Conservation (phyloP, 2,888 invertebrate species). For the Dolichomitus sp. region DNA sequence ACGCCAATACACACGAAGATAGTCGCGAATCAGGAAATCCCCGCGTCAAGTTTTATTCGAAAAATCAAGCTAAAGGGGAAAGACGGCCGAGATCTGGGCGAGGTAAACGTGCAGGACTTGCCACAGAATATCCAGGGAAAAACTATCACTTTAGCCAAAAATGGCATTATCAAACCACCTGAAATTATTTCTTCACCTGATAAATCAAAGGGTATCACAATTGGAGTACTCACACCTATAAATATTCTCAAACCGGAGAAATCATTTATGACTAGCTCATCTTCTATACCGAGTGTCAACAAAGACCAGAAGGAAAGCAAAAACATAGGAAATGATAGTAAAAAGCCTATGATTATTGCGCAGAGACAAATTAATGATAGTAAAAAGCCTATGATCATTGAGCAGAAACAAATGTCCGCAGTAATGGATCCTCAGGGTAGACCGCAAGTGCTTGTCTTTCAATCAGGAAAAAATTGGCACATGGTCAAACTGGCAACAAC, state of each 20-base stretch:
- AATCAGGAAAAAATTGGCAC: slow-evolving; percentile 53
- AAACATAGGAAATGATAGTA: not conserved
- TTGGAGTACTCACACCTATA: slow-evolving; percentile 44
- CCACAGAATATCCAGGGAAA: slow-evolving; percentile 65
- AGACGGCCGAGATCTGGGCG: slow-evolving; percentile 80
- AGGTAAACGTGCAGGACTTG: slow-evolving; percentile 76
- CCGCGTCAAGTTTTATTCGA: slow-evolving; percentile 66
- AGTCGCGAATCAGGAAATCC: slow-evolving; percentile 56
- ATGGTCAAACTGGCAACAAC: slow-evolving; percentile 47
- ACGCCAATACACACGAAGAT: slow-evolving; percentile 32
- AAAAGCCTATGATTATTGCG: too few species aligned
- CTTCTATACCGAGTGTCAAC: not conserved
- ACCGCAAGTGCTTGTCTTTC: slow-evolving; percentile 50
- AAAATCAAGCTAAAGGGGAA: slow-evolving; percentile 77
- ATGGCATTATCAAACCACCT: slow-evolving; percentile 39
- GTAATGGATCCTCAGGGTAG: slow-evolving; percentile 8
- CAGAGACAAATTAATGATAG: not conserved
- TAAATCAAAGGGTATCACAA: slow-evolving; percentile 18
- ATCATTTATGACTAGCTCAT: not conserved
- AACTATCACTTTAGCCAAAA: slow-evolving; percentile 67
- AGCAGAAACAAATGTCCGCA: slow-evolving; percentile 32
- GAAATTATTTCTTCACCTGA: not conserved
- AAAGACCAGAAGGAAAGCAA: not conserved
- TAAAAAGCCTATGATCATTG: not conserved
- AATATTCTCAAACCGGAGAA: slow-evolving; percentile 19